Evolutionary conservation across 2,113 vertebrate species (phyloP), one percentile per base, ranked within the genome.

Genomic region (Pimephales promelas): DNA sequence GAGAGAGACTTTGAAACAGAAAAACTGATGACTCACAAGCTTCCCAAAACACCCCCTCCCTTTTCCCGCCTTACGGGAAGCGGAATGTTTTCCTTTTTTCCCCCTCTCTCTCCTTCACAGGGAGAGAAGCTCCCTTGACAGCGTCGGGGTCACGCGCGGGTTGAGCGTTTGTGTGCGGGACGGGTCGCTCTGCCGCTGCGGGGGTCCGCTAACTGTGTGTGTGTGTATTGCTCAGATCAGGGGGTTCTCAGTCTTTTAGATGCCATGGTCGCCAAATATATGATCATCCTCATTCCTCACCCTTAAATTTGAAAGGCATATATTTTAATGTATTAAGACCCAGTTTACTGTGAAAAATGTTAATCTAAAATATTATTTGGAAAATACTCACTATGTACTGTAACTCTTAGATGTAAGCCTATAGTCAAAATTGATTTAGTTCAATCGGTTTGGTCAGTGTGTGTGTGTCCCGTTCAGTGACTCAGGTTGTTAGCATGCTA

Each of bases 11-110:
- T 80, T 86, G 72, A 91, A 91, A 87, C 91, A 92, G 90, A 92
- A 94, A 94, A 94, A 94, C 91, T 93, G 92, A 94, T 95, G 93
- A 94, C 86, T 95, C 94, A 95, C 92, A 87, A 91, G 92, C 87
- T 95, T 94, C 94, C 94, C 93, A 95, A 94, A 94, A 93, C 90
- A 88, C 86, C 86, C 91, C 90, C 87, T 89, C 84, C 45, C 79
- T 91, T 40, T 40, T 89, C 91, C 90, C 88, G 85, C 82, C 88
- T 95, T 95, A 94, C 94, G 91, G 94, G 94, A 95, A 95, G 72
- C 81, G 89, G 93, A 93, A 94, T 93, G 91, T 88, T 90, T 90
- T 90, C 85, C 81, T 75, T 85, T 83, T 86, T 49, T 78, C 43
- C 54, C 26, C 18, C 57, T 76, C 11, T 16, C 62, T 77, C 84